phyloP scores from a whole-genome alignment of 2,797 vertebrate genomes.

The Acanthiza pusilla region DNA sequence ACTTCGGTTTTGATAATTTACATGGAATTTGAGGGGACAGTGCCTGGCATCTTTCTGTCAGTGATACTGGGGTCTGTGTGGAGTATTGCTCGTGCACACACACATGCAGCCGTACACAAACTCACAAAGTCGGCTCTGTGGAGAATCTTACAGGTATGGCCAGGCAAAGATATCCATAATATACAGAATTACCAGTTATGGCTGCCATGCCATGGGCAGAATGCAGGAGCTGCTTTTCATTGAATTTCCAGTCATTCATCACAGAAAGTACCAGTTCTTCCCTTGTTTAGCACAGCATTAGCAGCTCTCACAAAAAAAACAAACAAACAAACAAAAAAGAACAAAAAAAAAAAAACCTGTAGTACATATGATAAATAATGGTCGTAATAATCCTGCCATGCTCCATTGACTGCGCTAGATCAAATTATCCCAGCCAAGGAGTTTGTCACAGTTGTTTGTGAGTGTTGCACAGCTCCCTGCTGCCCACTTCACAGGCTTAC shows the following conservation, averaged over 20 bases:
- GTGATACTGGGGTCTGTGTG: accelerated
- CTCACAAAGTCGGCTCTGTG: accelerated
- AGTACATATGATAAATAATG: background rate
- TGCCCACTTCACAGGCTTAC: background rate
- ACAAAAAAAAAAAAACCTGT: background rate
- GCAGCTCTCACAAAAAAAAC: background rate
- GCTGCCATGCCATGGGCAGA: background rate
- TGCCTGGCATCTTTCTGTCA: background rate
- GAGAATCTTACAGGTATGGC: background rate
- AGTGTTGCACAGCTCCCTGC: background rate
- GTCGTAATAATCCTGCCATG: background rate
- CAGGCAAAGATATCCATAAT: background rate
- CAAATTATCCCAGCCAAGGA: background rate
- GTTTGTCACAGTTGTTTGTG: background rate
- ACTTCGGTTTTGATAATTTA: background rate
- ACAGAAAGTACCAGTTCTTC: background rate
- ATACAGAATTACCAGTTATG: background rate
- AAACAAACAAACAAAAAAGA: too few species aligned
- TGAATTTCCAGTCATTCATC: background rate
- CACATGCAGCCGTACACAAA: background rate
- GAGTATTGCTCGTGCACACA: background rate
- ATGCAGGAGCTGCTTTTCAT: background rate
- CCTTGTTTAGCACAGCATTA: background rate
- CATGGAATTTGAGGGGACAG: background rate
- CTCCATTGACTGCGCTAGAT: background rate